Base-by-base conservation (phyloP, 2,113 vertebrate species). In the Helogale parvula region DNA sequence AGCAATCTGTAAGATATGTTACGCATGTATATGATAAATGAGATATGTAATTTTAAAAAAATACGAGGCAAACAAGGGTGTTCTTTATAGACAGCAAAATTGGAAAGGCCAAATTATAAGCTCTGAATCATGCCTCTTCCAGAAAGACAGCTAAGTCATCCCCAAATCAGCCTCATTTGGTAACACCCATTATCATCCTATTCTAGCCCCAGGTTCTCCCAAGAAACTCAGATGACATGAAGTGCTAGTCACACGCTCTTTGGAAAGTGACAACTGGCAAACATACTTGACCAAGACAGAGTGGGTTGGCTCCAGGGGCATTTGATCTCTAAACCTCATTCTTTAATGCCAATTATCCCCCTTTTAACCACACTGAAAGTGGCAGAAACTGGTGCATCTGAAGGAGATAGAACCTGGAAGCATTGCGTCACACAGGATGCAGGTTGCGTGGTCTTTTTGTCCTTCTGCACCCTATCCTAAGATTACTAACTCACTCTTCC, bases 211-310 rank as follows among this genome's bases (percentile, higher is more conserved):
- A 38, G 2, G 4, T 1, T 41, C 19, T 41, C 0, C 2, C 7
- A 54, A 89, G 41, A 95, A 89, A 63, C 27, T 77, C 23, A 50
- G 54, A 47, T 68, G 21, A 85, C 41, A 65, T 14, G 38, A 35
- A 68, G 8, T 60, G 31, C 76, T 57, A 19, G 12, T 33, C 54
- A 15, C 14, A 66, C 7, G 12, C 7, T 47, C n/a, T 47, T 0
- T 29, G 35, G 21, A 31, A 16, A 68, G 82, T 5, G 5, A 57
- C 7, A 14, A 5, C 5, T 27, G 23, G 8, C 23, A 13, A 7
- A 35, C 1, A 9, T 0, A 2, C 17, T 11, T 38, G 19, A 29
- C 33, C 31, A 66, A 50, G 12, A 45, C 0, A 33, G 7, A 5
- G 19, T 25, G 33, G 27, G 3, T 29, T 35, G 17, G 13, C 33